phyloP scores from a whole-genome alignment of 2,797 vertebrate genomes.

The Chromis chromis region DNA sequence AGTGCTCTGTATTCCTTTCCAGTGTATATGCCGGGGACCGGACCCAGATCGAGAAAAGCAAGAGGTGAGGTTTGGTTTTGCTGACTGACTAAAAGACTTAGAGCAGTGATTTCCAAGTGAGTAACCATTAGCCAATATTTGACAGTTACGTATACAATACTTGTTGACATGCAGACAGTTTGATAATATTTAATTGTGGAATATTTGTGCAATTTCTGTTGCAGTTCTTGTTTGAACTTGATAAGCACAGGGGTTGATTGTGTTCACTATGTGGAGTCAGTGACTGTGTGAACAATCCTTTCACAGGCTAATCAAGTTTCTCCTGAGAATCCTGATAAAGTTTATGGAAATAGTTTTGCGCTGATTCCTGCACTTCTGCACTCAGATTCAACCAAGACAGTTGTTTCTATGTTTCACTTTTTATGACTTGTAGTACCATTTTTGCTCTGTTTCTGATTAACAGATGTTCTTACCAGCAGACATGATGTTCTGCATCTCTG shows the following conservation, averaged over 20 bases:
- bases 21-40: conserved; percentile 84
- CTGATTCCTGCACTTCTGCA: conserved; percentile 20
- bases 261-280: conserved; percentile 28
- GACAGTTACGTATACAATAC: conserved; percentile 22
- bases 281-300: conserved; percentile 46
- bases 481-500: conserved; percentile 14
- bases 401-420: conserved; percentile 5
- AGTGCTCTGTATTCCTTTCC: conserved; percentile 86
- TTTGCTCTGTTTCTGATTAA: conserved; percentile 72
- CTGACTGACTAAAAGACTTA: conserved; percentile 25
- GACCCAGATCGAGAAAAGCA: conserved; percentile 76
- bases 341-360: conserved; percentile 20
- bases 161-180: neutral
- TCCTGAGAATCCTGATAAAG: conserved; percentile 37
- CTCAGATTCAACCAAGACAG: conserved; percentile 12
- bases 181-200: conserved; percentile 57
- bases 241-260: conserved; percentile 41
- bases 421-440: conserved; percentile 23
- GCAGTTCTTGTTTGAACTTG: conserved; percentile 57
- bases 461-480: conserved; percentile 47
- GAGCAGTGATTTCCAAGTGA: conserved; percentile 18
- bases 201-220: conserved; percentile 46
- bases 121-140: conserved; percentile 55
- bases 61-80: conserved; percentile 83
- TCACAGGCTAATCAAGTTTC: conserved; percentile 42